Conservation (phyloP, 2,797 vertebrate genomes). For the Nyctalus aviator region DNA sequence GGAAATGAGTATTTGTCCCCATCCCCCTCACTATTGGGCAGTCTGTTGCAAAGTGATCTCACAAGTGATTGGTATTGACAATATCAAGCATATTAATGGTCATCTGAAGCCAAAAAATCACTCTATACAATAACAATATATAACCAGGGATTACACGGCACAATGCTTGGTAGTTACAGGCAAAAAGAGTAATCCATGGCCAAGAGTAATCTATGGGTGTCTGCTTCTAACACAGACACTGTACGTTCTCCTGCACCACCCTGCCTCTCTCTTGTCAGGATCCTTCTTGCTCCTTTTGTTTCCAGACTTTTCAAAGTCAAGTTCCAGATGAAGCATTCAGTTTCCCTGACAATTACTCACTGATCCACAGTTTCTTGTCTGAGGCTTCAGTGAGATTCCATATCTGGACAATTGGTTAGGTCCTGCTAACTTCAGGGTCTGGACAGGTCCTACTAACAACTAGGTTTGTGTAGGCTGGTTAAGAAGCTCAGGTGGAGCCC, state of each 20-base stretch:
- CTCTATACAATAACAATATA: neutral
- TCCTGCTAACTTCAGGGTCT: neutral
- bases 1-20: neutral
- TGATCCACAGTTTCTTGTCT: neutral
- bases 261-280: neutral
- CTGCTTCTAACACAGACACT: neutral
- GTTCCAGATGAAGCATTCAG: neutral
- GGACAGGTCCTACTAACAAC: neutral
- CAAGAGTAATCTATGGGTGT: too few relatives aligned
- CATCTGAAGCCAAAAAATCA: neutral
- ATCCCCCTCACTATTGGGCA: neutral
- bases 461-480: neutral
- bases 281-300: neutral
- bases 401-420: neutral
- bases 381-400: accelerated
- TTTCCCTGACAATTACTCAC: neutral
- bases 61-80: neutral
- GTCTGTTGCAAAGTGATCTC: too few relatives aligned
- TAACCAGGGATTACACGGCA: too few relatives aligned
- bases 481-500: neutral
- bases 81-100: neutral
- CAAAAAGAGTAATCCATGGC: neutral
- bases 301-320: neutral
- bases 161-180: neutral
- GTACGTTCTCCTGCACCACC: neutral